Base-by-base conservation (phyloP, 2,797 vertebrate genomes). In the Sorex maritimensis region DNA sequence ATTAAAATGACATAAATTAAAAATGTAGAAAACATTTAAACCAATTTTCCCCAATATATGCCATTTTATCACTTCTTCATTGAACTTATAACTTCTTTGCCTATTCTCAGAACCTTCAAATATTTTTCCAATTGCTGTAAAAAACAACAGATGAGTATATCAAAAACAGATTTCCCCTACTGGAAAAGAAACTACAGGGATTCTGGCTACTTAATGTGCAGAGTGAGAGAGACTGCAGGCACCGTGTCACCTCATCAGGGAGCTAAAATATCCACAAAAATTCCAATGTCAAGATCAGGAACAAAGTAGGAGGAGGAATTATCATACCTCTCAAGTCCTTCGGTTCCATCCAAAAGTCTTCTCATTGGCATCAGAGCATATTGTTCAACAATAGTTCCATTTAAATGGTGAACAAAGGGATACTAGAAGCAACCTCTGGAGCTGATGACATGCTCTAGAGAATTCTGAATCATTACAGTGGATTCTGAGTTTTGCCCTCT, bases 401-500 rank as follows among this genome's bases (percentile, higher is more conserved):
- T 85, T 92, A 96, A 96, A 72, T 69, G 3, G n/a, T 71, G 4
- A 75, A 61, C 3, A 38, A 9, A 15, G 0, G 26, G 46, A 81
- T 41, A 52, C 1, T 28, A 75, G 5, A 9, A 95, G 44, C 30
- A 79, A 84, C 83, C 93, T 74, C 95, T 83, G 24, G 85, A 95
- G 94, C 17, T 2, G 26, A 21, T 44, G 8, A 82, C 38, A 55
- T 61, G 68, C 94, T 90, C 85, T 11, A 44, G 94, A 93, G 93
- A 87, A 88, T 94, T 92, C 82, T 30, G 26, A 30, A 73, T 88
- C 92, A 58, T 90, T 90, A 96, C 46, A 17, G 23, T 38, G 4
- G 15, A 61, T 91, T 23, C 14, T 46, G 8, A 61, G 17, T 6
- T 89, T 12, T 30, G 1, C 61, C 41, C 89, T 75, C 30, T 72